Base-by-base conservation (phyloP, 2,113 vertebrate genomes). In the Shinisaurus crocodilurus region DNA sequence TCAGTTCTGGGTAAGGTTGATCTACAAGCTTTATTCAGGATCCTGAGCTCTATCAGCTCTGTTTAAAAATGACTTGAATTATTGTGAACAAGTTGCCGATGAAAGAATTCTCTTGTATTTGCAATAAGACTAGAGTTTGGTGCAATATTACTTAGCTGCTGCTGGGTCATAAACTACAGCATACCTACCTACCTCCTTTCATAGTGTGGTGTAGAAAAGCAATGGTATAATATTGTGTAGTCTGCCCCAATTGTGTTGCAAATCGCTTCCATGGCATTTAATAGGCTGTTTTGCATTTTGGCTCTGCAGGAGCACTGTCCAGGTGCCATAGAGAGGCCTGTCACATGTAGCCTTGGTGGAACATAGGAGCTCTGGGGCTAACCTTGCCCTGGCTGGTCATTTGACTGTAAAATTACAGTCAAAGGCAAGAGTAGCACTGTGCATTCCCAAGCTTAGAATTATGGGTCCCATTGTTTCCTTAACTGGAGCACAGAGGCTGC, bases 51-150 rank as follows among this genome's bases (percentile, higher is more conserved):
- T 81, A 15, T 34, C 32, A 34, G 77, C 29, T 82, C 34, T 82
- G 32, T 37, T 32, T 25, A 6, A n/a, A 54, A 27, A 81, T 3
- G 7, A 48, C 23, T 29, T 40, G 77, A 81, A 54, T 81, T n/a
- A 81, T 57, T 37, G 80, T 48, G 27, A 60, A 60, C 3, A 34
- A 37, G 57, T 82, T 12, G 18, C 3, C 37, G 80, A n/a, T 12
- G 34, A 10, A 81, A 54, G 48, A 10, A 23, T 60, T 10, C 32
- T 57, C 50, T 34, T 57, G 3, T 82, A 37, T 60, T 82, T 8
- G 95, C 10, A n/a, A 54, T 50, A 63, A 98, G 98, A 82, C 45
- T 18, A 54, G 60, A 15, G 60, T 3, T 23, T 7, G n/a, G 48
- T 25, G 5, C 45, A 54, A 54, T 54, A 34, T 34, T 45, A 80